Evolutionary conservation across 2,797 vertebrate genomes (phyloP).

Genomic region (Saxicola maurus): DNA sequence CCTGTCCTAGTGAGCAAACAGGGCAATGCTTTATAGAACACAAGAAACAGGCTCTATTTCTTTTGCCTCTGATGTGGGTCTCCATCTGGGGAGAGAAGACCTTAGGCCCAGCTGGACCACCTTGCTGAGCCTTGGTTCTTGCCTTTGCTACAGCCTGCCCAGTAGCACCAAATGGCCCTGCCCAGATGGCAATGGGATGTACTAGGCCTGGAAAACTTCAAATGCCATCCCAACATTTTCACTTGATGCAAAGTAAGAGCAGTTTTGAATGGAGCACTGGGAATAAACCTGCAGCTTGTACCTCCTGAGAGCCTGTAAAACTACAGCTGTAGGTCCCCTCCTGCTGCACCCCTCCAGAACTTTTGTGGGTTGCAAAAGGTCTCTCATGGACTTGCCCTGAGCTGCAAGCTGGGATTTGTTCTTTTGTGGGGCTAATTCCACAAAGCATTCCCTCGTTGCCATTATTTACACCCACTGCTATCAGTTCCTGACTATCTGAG

Average conservation of each 20-base stretch:
- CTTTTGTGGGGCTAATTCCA: background rate
- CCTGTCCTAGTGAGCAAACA: background rate
- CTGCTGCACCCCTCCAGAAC: background rate
- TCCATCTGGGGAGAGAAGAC: background rate
- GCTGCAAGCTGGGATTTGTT: background rate
- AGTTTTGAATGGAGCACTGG: background rate
- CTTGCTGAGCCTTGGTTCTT: background rate
- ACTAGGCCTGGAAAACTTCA: background rate
- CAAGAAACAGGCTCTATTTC: background rate
- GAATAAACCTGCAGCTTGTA: background rate
- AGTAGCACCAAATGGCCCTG: background rate
- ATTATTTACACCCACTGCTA: background rate
- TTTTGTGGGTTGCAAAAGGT: rapidly evolving
- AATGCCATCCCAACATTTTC: background rate
- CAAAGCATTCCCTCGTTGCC: background rate
- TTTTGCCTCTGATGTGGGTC: background rate
- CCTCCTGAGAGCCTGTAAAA: rapidly evolving
- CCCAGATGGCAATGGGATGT: background rate
- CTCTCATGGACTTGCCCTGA: background rate
- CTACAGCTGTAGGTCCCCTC: background rate
- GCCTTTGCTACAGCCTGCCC: background rate
- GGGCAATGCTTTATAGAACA: background rate
- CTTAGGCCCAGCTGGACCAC: background rate
- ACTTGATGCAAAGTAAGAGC: background rate
- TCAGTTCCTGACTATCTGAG: slow-evolving; percentile 49